Percentiles rank a stretch among this genome's conserved stretches.
Conservation (phyloP, 2,888 invertebrate genomes). For the Drosophila neutralis region DNA sequence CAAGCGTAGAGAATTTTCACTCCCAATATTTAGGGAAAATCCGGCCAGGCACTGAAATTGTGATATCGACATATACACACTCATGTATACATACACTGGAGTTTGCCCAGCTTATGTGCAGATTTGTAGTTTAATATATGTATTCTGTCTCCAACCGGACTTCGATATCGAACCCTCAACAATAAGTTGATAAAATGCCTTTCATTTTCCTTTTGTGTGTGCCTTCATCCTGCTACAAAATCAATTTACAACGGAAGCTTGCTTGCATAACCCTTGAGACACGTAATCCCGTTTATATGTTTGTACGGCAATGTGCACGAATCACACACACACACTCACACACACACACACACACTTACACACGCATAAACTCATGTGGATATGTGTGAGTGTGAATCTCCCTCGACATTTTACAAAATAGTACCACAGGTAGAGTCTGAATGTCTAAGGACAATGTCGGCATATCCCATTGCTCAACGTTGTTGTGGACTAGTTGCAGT, state of each 20-base stretch:
- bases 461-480: conserved; percentile 49
- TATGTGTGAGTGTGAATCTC: conserved; percentile 32
- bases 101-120: conserved; percentile 16
- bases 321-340: conserved; percentile 13
- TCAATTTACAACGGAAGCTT: conserved; percentile 76
- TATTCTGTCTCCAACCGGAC: conserved; percentile 22
- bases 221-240: conserved; percentile 61
- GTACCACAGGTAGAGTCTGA: conserved; percentile 61
- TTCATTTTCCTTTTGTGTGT: conserved; percentile 64
- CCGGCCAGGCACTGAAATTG: conserved; percentile 14
- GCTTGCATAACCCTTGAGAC: conserved; percentile 75
- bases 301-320: conserved; percentile 27
- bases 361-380: conserved; percentile 21
- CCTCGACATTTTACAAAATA: conserved; percentile 62
- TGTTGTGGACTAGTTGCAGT: conserved; percentile 54
- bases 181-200: conserved; percentile 70
- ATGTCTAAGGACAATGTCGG: conserved; percentile 71
- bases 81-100: background rate
- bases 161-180: conserved; percentile 41
- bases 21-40: conserved; percentile 2
- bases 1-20: background rate
- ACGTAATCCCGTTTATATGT: conserved; percentile 71
- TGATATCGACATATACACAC: conserved; percentile 2
- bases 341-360: conserved; percentile 6
- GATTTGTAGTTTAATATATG: conserved; percentile 25